phyloP scores from a whole-genome alignment of 2,888 invertebrate species.

The Lacanobia oleracea region DNA sequence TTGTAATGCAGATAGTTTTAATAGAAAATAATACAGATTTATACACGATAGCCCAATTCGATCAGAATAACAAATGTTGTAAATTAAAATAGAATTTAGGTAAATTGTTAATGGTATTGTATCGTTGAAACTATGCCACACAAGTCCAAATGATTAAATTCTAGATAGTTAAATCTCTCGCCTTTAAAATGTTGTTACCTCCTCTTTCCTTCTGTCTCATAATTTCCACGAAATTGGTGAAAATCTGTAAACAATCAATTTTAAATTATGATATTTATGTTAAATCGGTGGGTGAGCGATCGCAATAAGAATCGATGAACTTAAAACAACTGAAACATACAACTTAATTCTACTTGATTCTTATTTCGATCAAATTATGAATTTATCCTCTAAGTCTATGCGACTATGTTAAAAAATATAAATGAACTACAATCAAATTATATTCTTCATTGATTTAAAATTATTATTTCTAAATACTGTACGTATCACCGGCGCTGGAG shows the following conservation, averaged over 20 bases:
- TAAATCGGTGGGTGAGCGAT: not conserved
- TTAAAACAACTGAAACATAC: not conserved
- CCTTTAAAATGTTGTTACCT: slow-evolving; percentile 16
- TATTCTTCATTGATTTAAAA: slow-evolving; percentile 6
- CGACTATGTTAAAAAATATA: not conserved
- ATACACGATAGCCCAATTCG: slow-evolving; percentile 18
- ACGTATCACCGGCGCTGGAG: slow-evolving; percentile 36
- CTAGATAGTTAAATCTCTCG: slow-evolving; percentile 19
- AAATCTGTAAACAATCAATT: not conserved
- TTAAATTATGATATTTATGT: not conserved
- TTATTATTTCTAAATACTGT: slow-evolving; percentile 1
- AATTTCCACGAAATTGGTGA: slow-evolving; percentile 2
- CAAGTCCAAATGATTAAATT: slow-evolving; percentile 33
- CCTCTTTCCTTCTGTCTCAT: not conserved
- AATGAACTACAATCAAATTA: slow-evolving; percentile 14
- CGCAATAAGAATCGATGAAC: not conserved
- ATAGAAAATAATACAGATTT: slow-evolving; percentile 42
- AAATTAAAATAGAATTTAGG: slow-evolving; percentile 28
- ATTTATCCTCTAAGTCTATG: not conserved
- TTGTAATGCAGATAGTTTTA: slow-evolving; percentile 52
- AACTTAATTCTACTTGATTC: not conserved
- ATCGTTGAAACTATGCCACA: not conserved
- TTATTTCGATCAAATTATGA: slow-evolving; percentile 15
- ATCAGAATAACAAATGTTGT: slow-evolving; percentile 17
- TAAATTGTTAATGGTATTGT: slow-evolving; percentile 25